phyloP scores from a whole-genome alignment of 1,140 invertebrate genomes.

The Atopsyche davidsoni region DNA sequence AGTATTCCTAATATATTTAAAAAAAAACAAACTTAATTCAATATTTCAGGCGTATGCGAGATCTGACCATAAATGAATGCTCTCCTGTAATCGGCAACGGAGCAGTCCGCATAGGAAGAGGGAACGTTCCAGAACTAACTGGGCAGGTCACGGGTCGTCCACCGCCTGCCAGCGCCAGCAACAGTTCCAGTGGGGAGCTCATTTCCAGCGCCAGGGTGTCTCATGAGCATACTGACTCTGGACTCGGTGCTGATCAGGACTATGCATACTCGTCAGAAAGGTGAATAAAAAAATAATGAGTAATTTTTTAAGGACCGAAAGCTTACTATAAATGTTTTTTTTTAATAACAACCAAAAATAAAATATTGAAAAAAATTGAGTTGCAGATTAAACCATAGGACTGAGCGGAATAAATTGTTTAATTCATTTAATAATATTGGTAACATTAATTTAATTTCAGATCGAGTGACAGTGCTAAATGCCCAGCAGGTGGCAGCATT shows the following conservation, averaged over 20 bases:
- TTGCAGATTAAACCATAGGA: not conserved
- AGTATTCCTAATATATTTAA: no score
- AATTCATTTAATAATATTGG: not conserved
- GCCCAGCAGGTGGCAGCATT: constrained; percentile 33
- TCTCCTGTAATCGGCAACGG: not conserved
- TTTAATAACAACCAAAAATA: not conserved
- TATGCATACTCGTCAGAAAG: constrained; percentile 58
- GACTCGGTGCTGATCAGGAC: constrained; percentile 61
- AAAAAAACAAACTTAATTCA: no score
- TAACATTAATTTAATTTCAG: constrained; percentile 31
- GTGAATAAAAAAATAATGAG: constrained; percentile 33
- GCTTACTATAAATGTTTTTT: not conserved
- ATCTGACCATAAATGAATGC: constrained; percentile 16
- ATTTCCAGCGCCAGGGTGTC: constrained; percentile 51
- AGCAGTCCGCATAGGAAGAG: constrained; percentile 1
- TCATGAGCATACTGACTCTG: constrained; percentile 63
- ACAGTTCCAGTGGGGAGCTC: constrained; percentile 47
- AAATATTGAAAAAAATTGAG: no score
- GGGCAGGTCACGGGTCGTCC: constrained; percentile 36
- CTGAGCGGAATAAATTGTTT: not conserved
- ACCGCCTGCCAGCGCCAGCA: constrained; percentile 45
- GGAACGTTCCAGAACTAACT: constrained; percentile 31
- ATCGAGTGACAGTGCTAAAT: constrained; percentile 47
- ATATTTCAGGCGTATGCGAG: constrained; percentile 21
- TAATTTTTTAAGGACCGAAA: not conserved